Base-by-base conservation (phyloP, 2,888 invertebrate genomes). In the Agriopis leucophaearia region DNA sequence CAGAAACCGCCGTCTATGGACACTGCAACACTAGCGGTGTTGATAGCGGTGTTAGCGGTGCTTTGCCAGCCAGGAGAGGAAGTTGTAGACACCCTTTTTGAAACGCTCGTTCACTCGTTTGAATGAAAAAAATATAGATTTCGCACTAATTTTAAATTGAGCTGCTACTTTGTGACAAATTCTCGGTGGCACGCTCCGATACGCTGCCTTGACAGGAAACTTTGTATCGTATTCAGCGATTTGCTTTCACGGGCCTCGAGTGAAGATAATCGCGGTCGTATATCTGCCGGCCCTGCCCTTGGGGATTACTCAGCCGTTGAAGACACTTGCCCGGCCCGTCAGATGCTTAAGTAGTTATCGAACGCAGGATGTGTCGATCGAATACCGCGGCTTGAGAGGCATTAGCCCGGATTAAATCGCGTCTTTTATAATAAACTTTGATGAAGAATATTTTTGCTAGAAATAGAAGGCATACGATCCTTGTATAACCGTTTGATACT, bases 201-300 rank as follows among this genome's bases (percentile, higher is more conserved):
- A 55, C 48, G 68, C 64, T 60, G 64, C 40, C 70, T 73, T 63
- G 57, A 66, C 72, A 72, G 69, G 61, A 80, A 84, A 75, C 73
- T 38, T 79, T 79, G 78, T 79, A 77, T 78, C 78, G 75, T 78
- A 78, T 81, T 85, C 82, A 86, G 86, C 84, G 78, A 85, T 85
- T 84, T 79, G 76, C 85, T 82, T 86, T 83, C 81, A 82, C 77
- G 75, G 74, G 77, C 81, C 83, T 84, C 80, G 80, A 84, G 80
- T 81, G 80, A 80, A 86, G 87, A 89, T 89, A 88, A 89, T 87
- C 88, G 78, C 77, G 78, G 79, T 74, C 81, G 79, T 88, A 83
- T 83, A 86, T 87, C 85, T 84, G 75, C 78, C 74, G 78, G 72
- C 80, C 81, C 75, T 79, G 79, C 77, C 80, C 78, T 79, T 78